phyloP scores from a whole-genome alignment of 2,888 invertebrate genomes.

The Eurytoma californica region DNA sequence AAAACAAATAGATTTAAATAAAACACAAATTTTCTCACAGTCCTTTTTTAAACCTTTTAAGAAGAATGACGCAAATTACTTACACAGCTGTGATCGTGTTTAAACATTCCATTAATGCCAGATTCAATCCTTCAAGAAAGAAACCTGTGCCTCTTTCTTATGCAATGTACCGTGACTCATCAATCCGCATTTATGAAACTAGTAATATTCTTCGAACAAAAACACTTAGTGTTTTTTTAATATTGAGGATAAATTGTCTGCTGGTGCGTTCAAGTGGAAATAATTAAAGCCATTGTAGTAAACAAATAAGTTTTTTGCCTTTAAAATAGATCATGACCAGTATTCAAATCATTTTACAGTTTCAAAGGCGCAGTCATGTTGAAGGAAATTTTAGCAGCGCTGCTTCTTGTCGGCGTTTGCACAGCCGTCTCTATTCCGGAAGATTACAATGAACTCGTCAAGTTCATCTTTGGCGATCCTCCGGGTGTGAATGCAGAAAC shows the following conservation, averaged over 20 bases:
- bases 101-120: conserved; percentile 31
- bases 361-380: conserved; percentile 21
- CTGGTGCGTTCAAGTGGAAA: not conserved
- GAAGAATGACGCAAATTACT: conserved; percentile 30
- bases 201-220: conserved; percentile 16
- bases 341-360: conserved; percentile 6
- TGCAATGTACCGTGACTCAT: conserved; percentile 30
- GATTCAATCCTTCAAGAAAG: conserved; percentile 25
- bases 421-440: not conserved
- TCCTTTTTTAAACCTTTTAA: not conserved
- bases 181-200: conserved; percentile 6
- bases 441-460: not conserved
- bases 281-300: not conserved
- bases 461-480: conserved; percentile 7
- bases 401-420: conserved; percentile 28
- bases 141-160: conserved; percentile 35
- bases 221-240: conserved; percentile 2
- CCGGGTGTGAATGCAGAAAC: not conserved
- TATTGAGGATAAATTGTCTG: not conserved
- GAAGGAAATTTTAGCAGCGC: conserved; percentile 17
- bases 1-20: not conserved
- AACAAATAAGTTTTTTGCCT: not conserved
- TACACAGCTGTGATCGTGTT: conserved; percentile 22
- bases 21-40: not conserved
- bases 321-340: not conserved